These are phyloP conservation scores for Standfussiana lucernea DNA, from an alignment of 2,888 invertebrate genomes.

Conservation along the genomic window DNA sequence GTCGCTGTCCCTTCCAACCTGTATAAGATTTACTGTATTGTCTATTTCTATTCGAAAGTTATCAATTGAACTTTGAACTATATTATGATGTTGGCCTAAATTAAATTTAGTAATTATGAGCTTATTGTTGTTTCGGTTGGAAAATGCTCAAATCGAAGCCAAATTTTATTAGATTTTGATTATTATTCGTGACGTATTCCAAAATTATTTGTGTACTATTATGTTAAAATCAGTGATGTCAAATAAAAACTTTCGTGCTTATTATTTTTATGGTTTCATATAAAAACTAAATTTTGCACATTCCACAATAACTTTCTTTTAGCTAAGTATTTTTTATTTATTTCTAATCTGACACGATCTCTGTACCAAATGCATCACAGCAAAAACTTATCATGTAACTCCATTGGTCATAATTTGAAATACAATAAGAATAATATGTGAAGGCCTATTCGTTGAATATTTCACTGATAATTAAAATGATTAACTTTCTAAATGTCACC, in stretches of 20 bases:
- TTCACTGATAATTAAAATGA: neutral
- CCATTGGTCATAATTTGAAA: neutral
- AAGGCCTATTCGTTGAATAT: neutral
- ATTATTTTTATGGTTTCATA: slow-evolving; percentile 11
- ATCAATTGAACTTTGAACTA: slow-evolving; percentile 51
- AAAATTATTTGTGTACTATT: neutral
- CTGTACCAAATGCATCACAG: neutral
- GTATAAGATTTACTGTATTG: slow-evolving; percentile 46
- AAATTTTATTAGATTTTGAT: slow-evolving; percentile 73
- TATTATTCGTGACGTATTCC: slow-evolving; percentile 29
- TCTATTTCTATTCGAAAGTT: slow-evolving; percentile 59
- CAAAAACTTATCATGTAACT: neutral
- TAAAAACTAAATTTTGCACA: neutral
- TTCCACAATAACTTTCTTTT: neutral
- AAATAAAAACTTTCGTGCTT: slow-evolving; percentile 9
- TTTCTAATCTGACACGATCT: neutral
- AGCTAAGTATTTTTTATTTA: slow-evolving; percentile 2
- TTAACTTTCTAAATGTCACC: neutral
- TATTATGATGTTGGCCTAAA: slow-evolving; percentile 71
- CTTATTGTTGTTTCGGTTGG: slow-evolving; percentile 44
- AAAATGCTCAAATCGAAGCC: slow-evolving; percentile 78
- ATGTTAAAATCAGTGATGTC: slow-evolving; percentile 21
- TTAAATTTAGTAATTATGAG: slow-evolving; percentile 49
- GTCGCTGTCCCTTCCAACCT: too few relatives aligned
- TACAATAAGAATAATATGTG: slow-evolving; percentile 9